These are phyloP conservation scores for Plodia interpunctella DNA, from an alignment of 1,140 invertebrate genomes.

Conservation along the genomic window DNA sequence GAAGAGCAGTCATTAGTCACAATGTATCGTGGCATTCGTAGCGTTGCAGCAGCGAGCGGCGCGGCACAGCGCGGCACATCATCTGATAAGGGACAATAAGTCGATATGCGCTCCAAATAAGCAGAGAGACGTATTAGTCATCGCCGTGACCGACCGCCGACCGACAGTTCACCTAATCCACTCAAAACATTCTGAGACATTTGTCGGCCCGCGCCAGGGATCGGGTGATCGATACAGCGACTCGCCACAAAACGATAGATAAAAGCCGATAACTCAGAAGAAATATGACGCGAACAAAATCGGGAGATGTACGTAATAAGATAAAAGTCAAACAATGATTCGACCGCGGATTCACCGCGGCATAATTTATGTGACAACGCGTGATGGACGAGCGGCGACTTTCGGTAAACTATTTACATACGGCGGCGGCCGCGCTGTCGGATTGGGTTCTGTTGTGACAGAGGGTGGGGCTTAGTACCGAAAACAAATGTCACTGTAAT, in stretches of 20 bases:
- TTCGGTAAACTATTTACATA: conserved; percentile 77
- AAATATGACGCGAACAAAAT: conserved; percentile 77
- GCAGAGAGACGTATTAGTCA: conserved; percentile 59
- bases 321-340: conserved; percentile 77
- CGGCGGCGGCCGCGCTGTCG: conserved; percentile 62
- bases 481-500: conserved; percentile 76
- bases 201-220: conserved; percentile 61
- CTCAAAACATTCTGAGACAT: conserved; percentile 73
- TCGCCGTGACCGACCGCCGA: conserved; percentile 41
- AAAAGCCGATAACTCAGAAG: conserved; percentile 74
- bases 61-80: conserved; percentile 36
- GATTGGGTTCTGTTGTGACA: conserved; percentile 70
- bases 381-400: conserved; percentile 76
- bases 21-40: conserved; percentile 40
- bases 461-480: conserved; percentile 73
- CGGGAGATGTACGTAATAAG: conserved; percentile 76
- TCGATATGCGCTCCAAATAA: conserved; percentile 68
- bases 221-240: conserved; percentile 70
- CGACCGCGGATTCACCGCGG: conserved; percentile 74
- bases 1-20: conserved; percentile 59
- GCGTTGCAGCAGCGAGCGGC: conserved; percentile 37
- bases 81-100: conserved; percentile 72
- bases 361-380: conserved; percentile 77
- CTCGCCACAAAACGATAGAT: conserved; percentile 75
- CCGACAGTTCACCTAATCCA: conserved; percentile 68